Conservation (phyloP, 1,140 invertebrate genomes). For the Anastrepha ludens region DNA sequence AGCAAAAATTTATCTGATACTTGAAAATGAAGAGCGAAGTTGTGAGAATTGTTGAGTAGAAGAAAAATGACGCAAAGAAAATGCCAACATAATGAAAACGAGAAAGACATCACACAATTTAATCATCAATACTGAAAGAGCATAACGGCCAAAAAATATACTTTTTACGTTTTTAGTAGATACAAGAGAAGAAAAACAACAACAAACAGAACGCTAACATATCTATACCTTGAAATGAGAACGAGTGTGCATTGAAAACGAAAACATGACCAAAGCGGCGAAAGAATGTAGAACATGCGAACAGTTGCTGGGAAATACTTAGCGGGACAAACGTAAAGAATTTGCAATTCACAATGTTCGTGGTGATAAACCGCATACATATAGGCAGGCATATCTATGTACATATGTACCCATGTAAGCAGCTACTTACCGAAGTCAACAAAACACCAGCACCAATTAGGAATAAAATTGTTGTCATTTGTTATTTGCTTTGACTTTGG, state of each 20-base stretch:
- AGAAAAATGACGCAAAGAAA: neutral
- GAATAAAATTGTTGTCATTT: slow-evolving; percentile 31
- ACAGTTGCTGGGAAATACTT: neutral
- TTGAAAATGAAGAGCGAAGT: neutral
- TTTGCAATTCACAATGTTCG: slow-evolving; percentile 22
- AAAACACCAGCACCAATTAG: slow-evolving; percentile 32
- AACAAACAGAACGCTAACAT: neutral
- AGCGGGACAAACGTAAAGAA: neutral
- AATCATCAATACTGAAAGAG: neutral
- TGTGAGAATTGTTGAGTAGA: neutral
- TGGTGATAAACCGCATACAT: neutral
- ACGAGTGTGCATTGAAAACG: slow-evolving; percentile 44
- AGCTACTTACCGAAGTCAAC: neutral
- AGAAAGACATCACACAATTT: slow-evolving; percentile 5
- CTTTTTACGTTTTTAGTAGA: too few species aligned
- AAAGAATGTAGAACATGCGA: slow-evolving; percentile 40
- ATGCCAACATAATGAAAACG: neutral
- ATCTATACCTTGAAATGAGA: slow-evolving; percentile 24
- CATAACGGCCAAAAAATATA: neutral
- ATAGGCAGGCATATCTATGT: neutral
- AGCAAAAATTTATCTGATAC: neutral
- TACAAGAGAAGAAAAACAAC: neutral
- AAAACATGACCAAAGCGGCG: slow-evolving; percentile 36
- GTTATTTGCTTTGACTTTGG: slow-evolving; percentile 33
- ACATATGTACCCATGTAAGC: neutral